Percentiles rank a stretch among this genome's conserved stretches.
Conservation (phyloP, 2,797 vertebrate genomes). For the Enteromius radiatus region DNA sequence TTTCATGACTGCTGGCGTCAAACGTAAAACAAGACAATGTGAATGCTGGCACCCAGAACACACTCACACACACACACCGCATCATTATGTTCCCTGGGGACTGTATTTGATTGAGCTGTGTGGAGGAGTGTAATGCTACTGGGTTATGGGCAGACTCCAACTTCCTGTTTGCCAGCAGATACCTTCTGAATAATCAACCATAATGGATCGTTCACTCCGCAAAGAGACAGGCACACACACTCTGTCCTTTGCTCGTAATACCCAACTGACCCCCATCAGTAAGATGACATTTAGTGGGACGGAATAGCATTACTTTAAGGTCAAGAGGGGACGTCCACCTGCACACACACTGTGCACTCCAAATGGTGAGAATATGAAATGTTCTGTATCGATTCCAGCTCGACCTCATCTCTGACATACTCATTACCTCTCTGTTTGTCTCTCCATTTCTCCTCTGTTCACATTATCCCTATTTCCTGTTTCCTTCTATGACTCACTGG, state of each 20-base stretch:
- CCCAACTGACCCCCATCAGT: conserved; percentile 56
- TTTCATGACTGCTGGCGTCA: conserved; percentile 13
- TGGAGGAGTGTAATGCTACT: conserved; percentile 26
- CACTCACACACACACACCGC: neutral
- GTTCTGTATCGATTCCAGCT: conserved; percentile 55
- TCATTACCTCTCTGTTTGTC: conserved; percentile 58
- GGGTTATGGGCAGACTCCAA: conserved; percentile 28
- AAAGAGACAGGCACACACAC: conserved; percentile 40
- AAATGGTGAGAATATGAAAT: conserved; percentile 44
- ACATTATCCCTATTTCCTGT: conserved; percentile 36
- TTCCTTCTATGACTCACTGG: conserved; percentile 44
- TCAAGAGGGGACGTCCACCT: conserved; percentile 32
- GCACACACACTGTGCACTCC: conserved; percentile 23
- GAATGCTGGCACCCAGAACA: neutral
- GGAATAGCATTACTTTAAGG: conserved; percentile 58
- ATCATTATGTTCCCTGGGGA: neutral
- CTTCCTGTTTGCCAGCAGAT: conserved; percentile 40
- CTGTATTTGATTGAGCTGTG: conserved; percentile 46
- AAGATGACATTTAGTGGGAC: conserved; percentile 60
- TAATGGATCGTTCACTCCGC: conserved; percentile 48
- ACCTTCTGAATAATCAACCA: conserved; percentile 45
- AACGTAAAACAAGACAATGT: neutral
- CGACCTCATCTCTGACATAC: conserved; percentile 43
- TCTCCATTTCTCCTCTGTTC: conserved; percentile 36
- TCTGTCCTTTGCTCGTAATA: conserved; percentile 48